A percentile compares a stretch with the other conserved stretches of the same genome.
phyloP scores from a whole-genome alignment of 2,888 invertebrate species.

The Drosophila sordidapex region DNA sequence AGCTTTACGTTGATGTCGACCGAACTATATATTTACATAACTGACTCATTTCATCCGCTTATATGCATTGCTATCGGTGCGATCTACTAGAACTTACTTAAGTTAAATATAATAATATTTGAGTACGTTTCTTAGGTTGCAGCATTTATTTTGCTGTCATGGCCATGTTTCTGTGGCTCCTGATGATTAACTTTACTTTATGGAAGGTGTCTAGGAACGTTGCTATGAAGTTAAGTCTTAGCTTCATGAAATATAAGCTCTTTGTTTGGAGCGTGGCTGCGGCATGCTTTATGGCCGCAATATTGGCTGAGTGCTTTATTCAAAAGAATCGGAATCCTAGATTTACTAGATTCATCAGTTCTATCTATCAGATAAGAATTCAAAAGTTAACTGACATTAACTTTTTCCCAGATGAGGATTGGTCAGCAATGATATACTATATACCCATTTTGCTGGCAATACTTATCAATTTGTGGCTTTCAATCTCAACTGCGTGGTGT shows the following conservation, averaged over 20 bases:
- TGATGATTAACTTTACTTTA: constrained; percentile 92
- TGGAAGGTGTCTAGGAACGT: constrained; percentile 86
- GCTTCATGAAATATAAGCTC: constrained; percentile 62
- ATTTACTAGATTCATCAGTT: too few relatives aligned
- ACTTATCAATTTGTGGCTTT: constrained; percentile 68
- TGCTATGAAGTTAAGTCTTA: neutral
- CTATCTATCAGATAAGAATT: too few relatives aligned
- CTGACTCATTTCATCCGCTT: too few relatives aligned
- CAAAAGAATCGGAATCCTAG: constrained; percentile 85
- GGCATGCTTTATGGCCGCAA: constrained; percentile 49
- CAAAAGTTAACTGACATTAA: neutral
- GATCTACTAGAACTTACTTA: too few relatives aligned
- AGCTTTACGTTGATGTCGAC: constrained; percentile 2
- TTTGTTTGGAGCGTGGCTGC: constrained; percentile 74
- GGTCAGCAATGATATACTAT: constrained; percentile 70
- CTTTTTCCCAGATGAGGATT: constrained; percentile 30
- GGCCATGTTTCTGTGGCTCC: constrained; percentile 93
- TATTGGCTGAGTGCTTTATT: constrained; percentile 65
- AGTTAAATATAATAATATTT: neutral
- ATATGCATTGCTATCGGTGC: constrained; percentile 1
- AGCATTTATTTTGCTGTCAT: constrained; percentile 88
- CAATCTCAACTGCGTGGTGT: constrained; percentile 63
- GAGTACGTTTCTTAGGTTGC: constrained; percentile 46
- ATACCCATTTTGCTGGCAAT: constrained; percentile 70
- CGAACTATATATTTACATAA: too few relatives aligned